These are phyloP conservation scores for Globia sparganii DNA, from an alignment of 2,888 invertebrate species.

Conservation along the genomic window DNA sequence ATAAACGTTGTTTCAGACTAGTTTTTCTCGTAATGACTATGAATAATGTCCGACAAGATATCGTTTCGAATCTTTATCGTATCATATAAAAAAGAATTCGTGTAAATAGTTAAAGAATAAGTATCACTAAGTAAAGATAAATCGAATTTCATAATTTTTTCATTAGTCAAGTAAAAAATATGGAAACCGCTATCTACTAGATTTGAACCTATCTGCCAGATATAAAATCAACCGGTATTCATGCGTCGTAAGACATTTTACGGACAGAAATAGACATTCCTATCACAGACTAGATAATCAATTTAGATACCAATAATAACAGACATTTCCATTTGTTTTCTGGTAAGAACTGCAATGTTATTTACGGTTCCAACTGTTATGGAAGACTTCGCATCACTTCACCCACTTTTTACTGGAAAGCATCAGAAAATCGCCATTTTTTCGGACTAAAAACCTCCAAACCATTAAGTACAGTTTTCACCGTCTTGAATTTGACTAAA, in stretches of 20 bases:
- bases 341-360: slow-evolving; percentile 44
- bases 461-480: slow-evolving; percentile 44
- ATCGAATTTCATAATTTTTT: neutral
- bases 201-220: neutral
- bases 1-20: neutral
- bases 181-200: slow-evolving; percentile 11
- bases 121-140: neutral
- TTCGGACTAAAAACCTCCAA: neutral
- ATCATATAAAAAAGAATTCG: neutral
- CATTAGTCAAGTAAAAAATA: neutral
- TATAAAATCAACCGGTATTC: slow-evolving; percentile 1
- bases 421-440: slow-evolving; percentile 7
- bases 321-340: slow-evolving; percentile 44
- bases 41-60: neutral
- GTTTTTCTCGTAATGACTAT: neutral
- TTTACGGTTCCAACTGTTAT: slow-evolving; percentile 42
- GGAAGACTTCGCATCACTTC: slow-evolving; percentile 60
- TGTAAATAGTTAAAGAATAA: slow-evolving; percentile 2
- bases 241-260: slow-evolving; percentile 47
- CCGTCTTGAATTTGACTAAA: slow-evolving; percentile 7
- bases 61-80: neutral
- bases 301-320: slow-evolving; percentile 67
- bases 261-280: slow-evolving; percentile 73
- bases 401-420: slow-evolving; percentile 8
- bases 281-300: slow-evolving; percentile 87